Conservation (phyloP, 2,888 invertebrate genomes). For the Exephanes ischioxanthus region DNA sequence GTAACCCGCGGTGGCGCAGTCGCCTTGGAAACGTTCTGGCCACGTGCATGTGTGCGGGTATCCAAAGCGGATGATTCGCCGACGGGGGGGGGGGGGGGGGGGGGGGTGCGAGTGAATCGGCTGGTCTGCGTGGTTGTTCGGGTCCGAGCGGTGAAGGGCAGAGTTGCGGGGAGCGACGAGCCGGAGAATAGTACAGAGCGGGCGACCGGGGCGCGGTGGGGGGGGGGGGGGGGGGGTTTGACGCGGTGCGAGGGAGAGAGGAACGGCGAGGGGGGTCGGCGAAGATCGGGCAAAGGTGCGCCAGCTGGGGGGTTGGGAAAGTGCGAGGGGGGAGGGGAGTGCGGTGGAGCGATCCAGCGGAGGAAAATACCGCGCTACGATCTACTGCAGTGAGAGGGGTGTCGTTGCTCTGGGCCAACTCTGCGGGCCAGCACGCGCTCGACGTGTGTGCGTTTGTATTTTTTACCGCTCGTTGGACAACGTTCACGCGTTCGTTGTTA, state of each 20-base stretch:
- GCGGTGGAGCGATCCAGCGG: conserved; percentile 36
- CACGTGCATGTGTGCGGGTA: conserved; percentile 81
- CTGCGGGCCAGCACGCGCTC: conserved; percentile 56
- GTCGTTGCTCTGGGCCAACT: conserved; percentile 75
- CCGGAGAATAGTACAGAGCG: conserved; percentile 29
- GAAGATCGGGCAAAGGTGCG: conserved; percentile 72
- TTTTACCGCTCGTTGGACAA: neutral
- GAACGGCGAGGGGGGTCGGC: conserved; percentile 61
- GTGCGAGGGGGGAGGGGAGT: conserved; percentile 23
- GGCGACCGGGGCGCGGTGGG: conserved; percentile 32
- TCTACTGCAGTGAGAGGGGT: conserved; percentile 81
- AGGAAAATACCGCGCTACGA: conserved; percentile 77
- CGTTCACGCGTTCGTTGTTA: neutral
- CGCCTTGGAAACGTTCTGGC: conserved; percentile 81
- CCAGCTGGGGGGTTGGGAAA: conserved; percentile 67
- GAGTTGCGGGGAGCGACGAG: conserved; percentile 38
- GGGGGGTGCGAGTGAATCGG: conserved; percentile 45
- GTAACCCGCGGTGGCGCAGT: conserved; percentile 78
- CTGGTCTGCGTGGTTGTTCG: conserved; percentile 1
- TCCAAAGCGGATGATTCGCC: conserved; percentile 35
- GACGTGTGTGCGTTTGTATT: conserved; percentile 17
- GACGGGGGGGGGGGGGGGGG: neutral
- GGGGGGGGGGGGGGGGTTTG: conserved; percentile 27
- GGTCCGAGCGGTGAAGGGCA: conserved; percentile 37
- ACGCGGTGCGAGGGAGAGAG: conserved; percentile 45